Percentiles rank a stretch among this genome's conserved stretches.
phyloP scores from a whole-genome alignment of 2,888 invertebrate genomes.

The Rhamphomyia laevipes region DNA sequence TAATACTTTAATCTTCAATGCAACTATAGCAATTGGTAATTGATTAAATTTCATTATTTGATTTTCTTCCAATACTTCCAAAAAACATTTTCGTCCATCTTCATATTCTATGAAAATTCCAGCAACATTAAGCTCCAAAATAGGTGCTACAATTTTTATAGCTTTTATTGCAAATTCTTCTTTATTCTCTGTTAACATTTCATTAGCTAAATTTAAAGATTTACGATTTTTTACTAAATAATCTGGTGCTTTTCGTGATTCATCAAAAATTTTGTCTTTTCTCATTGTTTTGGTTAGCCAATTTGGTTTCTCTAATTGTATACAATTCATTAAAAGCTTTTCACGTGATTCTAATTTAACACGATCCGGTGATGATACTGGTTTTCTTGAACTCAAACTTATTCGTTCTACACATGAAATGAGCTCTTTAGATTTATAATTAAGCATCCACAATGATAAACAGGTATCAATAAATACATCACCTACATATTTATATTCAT shows the following conservation, averaged over 20 bases:
- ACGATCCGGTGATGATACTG: constrained; percentile 15
- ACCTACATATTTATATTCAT: constrained; percentile 25
- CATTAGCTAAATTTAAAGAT: constrained; percentile 19
- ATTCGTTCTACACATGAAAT: constrained; percentile 20
- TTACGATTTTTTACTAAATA: constrained; percentile 23
- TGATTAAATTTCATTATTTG: constrained; percentile 26
- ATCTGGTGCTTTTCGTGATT: constrained; percentile 21
- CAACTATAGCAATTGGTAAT: constrained; percentile 22
- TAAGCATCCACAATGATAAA: constrained; percentile 29
- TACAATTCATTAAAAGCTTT: constrained; percentile 26
- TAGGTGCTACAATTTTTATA: constrained; percentile 24
- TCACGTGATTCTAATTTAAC: constrained; percentile 32
- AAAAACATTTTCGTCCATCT: constrained; percentile 11
- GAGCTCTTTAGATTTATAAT: constrained; percentile 24
- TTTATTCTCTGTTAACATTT: constrained; percentile 16
- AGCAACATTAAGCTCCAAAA: constrained; percentile 31
- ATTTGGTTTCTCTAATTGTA: constrained; percentile 28
- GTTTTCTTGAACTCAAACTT: background rate
- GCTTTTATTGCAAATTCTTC: constrained; percentile 19
- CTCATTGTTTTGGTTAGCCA: constrained; percentile 15
- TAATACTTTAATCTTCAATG: constrained; percentile 27
- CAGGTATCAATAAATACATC: constrained; percentile 32
- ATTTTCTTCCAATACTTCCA: constrained; percentile 27
- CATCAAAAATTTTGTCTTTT: constrained; percentile 17
- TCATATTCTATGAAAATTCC: constrained; percentile 23